Base-by-base conservation (phyloP, 2,797 vertebrate genomes). In the Hephaestus fuliginosus region DNA sequence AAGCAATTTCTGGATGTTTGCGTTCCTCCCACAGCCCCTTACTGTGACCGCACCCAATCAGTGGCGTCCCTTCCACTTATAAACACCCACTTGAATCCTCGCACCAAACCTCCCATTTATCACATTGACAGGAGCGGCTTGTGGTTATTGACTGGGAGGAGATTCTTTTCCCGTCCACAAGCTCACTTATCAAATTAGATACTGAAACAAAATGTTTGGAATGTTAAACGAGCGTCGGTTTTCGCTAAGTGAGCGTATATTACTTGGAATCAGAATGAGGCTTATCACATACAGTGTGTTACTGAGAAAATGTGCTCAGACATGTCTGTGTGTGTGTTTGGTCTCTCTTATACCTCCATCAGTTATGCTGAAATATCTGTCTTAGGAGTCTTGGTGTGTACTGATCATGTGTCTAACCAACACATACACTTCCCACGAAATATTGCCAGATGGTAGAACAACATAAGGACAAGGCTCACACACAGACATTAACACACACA, bases 61-160 rank as follows among this genome's bases (percentile, higher is more conserved):
- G 78, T 58, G 78, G 83, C 71, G 13, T 84, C 90, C 83, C 62
- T 69, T 84, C 75, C 86, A 81, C 78, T 89, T 79, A 84, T 43
- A 71, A 85, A 91, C 90, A 75, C 87, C 86, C 88, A 84, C 85
- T 84, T 67, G 76, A 79, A 73, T 90, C 84, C 78, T 76, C 12
- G 30, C 53, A 12, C 66, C 73, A 70, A 93, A 88, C 89, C 86
- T 90, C 81, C 75, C 89, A 93, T 95, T 88, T 49, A 89, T 94
- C 92, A 92, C 84, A 39, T 48, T 91, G 93, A 95, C 92, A 92
- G 81, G 52, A 78, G 77, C 2, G 78, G 85, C 79, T 85, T 88
- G 89, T 36, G 80, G 91, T 92, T 91, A 92, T 91, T 89, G 90
- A 92, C 91, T 88, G 84, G 85, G 82, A 89, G 82, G 56, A 86